These are phyloP conservation scores for Atherix ibis DNA, from an alignment of 2,888 invertebrate genomes.

Conservation along the genomic window DNA sequence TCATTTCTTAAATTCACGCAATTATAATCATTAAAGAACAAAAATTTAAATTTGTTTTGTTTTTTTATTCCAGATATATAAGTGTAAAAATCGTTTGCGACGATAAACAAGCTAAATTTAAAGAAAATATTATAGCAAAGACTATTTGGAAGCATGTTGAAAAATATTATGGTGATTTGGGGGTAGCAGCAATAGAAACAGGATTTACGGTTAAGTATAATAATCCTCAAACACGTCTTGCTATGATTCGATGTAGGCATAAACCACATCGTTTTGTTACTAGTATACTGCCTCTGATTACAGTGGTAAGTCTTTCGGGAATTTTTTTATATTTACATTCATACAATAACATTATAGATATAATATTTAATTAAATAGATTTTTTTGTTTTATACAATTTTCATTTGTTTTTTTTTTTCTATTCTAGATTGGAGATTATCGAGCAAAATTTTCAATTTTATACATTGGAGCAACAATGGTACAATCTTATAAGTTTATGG, in stretches of 20 bases:
- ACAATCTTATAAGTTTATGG: slow-evolving; percentile 60
- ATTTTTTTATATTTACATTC: background rate
- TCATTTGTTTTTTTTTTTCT: background rate
- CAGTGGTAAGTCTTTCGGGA: slow-evolving; percentile 26
- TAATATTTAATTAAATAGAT: background rate
- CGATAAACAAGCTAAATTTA: slow-evolving; percentile 15
- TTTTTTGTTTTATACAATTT: slow-evolving; percentile 1
- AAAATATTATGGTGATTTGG: slow-evolving; percentile 60
- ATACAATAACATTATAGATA: background rate
- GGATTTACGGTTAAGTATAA: slow-evolving; percentile 68
- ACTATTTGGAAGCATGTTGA: slow-evolving; percentile 44
- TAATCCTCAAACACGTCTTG: slow-evolving; percentile 58
- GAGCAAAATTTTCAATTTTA: slow-evolving; percentile 45
- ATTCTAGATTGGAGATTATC: slow-evolving; percentile 39
- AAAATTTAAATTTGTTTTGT: background rate
- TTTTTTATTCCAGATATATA: no score
- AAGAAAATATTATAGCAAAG: slow-evolving; percentile 30
- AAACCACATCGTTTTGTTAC: slow-evolving; percentile 58
- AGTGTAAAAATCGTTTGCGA: no score
- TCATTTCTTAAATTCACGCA: no score
- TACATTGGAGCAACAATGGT: slow-evolving; percentile 65
- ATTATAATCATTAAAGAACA: no score
- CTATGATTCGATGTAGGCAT: slow-evolving; percentile 54
- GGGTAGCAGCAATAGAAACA: slow-evolving; percentile 48
- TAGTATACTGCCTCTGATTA: slow-evolving; percentile 51